Evolutionary conservation across 2,113 vertebrate genomes (phyloP).

Genomic region (Reinhardtius hippoglossoides): DNA sequence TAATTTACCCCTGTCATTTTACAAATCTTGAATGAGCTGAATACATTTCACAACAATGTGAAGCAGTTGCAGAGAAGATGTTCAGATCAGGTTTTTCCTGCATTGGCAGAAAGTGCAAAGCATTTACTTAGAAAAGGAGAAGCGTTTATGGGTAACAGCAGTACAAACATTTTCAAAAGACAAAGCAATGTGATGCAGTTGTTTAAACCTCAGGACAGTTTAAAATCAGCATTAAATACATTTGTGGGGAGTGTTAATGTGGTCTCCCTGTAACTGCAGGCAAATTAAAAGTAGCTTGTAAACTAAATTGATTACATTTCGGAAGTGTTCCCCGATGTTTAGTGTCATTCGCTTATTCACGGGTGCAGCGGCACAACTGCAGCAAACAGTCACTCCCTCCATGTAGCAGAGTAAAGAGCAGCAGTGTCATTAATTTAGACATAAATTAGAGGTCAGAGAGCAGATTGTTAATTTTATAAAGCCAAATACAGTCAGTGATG

Average conservation of each 20-base stretch:
- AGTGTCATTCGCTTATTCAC: constrained; percentile 24
- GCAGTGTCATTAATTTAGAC: constrained; percentile 15
- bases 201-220: constrained; percentile 13
- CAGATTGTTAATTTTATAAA: background rate
- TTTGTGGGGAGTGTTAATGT: constrained; percentile 3
- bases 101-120: background rate
- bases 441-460: background rate
- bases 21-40: too few species aligned
- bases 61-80: too few species aligned
- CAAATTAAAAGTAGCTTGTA: constrained; percentile 18
- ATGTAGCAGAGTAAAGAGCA: constrained; percentile 7
- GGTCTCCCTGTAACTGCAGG: constrained; percentile 4
- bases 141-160: background rate
- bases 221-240: constrained; percentile 16
- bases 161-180: background rate
- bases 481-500: background rate
- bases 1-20: too few species aligned
- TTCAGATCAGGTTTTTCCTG: background rate
- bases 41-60: too few species aligned
- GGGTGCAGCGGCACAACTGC: background rate
- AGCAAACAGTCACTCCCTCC: background rate
- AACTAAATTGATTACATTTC: constrained; percentile 32
- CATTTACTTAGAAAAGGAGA: background rate
- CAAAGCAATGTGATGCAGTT: background rate
- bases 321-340: constrained; percentile 28